A percentile compares a stretch with the other conserved stretches of the same genome.
Evolutionary conservation across 1,140 invertebrate genomes (phyloP).

Genomic region (Monomorium pharaonis): DNA sequence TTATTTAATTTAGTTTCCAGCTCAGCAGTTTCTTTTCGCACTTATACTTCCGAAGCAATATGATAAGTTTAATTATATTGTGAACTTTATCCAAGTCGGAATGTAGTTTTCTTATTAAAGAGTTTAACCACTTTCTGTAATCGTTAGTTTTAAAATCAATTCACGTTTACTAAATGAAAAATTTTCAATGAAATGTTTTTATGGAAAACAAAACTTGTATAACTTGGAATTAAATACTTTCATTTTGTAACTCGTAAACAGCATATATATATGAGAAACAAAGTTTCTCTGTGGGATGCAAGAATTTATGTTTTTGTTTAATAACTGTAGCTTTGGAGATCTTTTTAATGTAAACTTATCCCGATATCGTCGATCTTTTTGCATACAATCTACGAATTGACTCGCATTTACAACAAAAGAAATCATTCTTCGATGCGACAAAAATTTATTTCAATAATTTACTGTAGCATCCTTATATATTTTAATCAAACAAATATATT

Average conservation of each 20-base stretch:
- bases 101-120: slow-evolving; percentile 11
- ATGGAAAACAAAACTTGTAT: neutral
- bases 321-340: neutral
- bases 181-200: neutral
- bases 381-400: neutral
- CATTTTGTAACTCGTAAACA: slow-evolving; percentile 26
- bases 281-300: slow-evolving; percentile 3
- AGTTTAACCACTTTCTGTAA: neutral
- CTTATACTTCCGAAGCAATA: neutral
- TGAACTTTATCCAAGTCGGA: neutral
- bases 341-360: slow-evolving; percentile 17
- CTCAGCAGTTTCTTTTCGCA: neutral
- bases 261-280: neutral
- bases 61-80: slow-evolving; percentile 36
- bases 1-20: slow-evolving; percentile 9
- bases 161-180: neutral
- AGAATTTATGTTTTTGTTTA: slow-evolving; percentile 24
- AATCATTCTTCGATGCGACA: neutral
- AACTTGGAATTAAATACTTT: slow-evolving; percentile 24
- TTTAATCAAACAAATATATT: neutral
- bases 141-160: slow-evolving; percentile 8
- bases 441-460: neutral
- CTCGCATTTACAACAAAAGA: neutral
- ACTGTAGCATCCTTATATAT: neutral
- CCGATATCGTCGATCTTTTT: neutral